Evolutionary conservation across 2,888 invertebrate genomes (phyloP).

Genomic region (Heliothis peltigera): DNA sequence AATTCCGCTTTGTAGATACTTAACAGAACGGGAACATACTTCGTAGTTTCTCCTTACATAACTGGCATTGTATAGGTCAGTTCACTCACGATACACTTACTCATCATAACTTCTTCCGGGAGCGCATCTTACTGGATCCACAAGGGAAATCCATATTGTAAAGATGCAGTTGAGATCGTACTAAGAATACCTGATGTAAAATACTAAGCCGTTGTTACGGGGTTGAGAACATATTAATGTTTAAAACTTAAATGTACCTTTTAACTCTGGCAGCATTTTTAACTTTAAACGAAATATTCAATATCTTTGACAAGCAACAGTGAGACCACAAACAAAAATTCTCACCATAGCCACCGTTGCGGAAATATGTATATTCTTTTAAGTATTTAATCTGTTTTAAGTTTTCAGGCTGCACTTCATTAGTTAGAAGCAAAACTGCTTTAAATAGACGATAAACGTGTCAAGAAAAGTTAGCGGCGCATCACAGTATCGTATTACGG

Average conservation of each 20-base stretch:
- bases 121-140: conserved; percentile 31
- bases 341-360: background rate
- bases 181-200: conserved; percentile 1
- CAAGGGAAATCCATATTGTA: conserved; percentile 26
- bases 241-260: background rate
- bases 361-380: background rate
- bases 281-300: background rate
- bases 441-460: conserved; percentile 4
- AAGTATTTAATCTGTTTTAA: background rate
- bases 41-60: conserved; percentile 64
- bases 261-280: background rate
- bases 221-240: background rate
- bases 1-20: conserved; percentile 71
- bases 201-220: too few relatives aligned
- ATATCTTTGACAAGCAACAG: too few relatives aligned
- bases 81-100: conserved; percentile 49
- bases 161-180: conserved; percentile 6
- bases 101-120: conserved; percentile 8
- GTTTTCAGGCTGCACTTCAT: background rate
- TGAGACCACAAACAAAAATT: background rate
- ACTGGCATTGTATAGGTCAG: conserved; percentile 57
- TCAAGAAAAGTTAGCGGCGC: conserved; percentile 12
- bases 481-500: conserved; percentile 27
- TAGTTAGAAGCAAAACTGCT: background rate
- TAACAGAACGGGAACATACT: conserved; percentile 67